Evolutionary conservation across 1,140 invertebrate species (phyloP), one percentile per base, ranked within the genome.

Genomic region (Diachasmimorpha longicaudata): DNA sequence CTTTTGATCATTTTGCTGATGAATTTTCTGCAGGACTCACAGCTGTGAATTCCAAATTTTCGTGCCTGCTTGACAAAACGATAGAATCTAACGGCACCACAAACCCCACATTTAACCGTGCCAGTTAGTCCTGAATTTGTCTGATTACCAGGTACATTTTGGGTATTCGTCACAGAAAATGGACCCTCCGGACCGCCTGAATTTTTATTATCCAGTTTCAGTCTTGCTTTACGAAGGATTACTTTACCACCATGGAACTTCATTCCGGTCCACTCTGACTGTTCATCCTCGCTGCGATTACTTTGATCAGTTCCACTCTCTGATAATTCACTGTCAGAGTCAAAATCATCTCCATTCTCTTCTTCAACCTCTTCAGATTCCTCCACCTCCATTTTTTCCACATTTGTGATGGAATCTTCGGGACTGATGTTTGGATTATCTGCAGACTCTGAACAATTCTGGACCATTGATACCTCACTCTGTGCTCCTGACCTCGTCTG

Each of bases 1-100:
- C 91, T 90, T 85, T 93, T 93, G 68, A 94, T 90, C 90, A 94
- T 93, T 85, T 95, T 95, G 19, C 94, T 93, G 75, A 96, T 95
- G 86, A 96, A 96, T 84, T 95, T 96, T 39, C 94, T 91, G 88
- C 95, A 96, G 19, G 94, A 93, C 82, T 95, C 94, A 87, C 95
- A 96, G 78, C 93, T 94, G 79, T 93, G 92, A 46, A 95, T 94
- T n/a, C 94, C 94, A 86, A 95, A 96, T 83, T 96, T 96, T 52
- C 94, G 90, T 14, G 94, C 93, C 86, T 95, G 93, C 79, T 93
- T 92, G 0, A 94, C 91, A 81, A 94, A 94, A 82, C 92, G 92
- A 85, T 94, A 95, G 82, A 93, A 94, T 36, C 95, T 89, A 14
- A 94, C 91, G 39, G 93, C 92, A 36, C 93, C 93, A 88, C 95